Conservation (phyloP, 92 coral and sea anemone species). For the Epizoanthus scotinus region DNA sequence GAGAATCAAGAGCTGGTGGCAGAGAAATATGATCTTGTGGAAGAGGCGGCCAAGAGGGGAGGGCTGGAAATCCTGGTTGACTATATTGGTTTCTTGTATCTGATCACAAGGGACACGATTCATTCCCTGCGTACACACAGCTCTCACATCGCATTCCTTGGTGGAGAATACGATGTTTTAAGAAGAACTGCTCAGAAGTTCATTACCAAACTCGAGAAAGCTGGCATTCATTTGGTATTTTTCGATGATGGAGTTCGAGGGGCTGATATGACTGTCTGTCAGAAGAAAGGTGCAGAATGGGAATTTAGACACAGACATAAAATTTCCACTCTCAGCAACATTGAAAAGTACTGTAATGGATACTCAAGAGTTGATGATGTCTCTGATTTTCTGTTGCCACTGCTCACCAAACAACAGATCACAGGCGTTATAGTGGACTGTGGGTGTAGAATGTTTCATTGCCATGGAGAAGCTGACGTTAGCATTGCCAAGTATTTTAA, state of each 20-base stretch:
- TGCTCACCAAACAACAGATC: neutral
- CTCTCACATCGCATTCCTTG: conserved; percentile 4
- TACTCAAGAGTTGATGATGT: conserved; percentile 3
- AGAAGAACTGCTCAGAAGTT: conserved; percentile 4
- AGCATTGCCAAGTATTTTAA: conserved; percentile 29
- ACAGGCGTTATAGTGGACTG: conserved; percentile 7
- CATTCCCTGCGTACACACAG: neutral
- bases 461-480: conserved; percentile 43
- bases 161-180: conserved; percentile 33
- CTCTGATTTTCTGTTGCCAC: neutral
- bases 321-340: neutral
- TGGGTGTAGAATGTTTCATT: conserved; percentile 40
- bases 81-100: neutral
- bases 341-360: conserved; percentile 38
- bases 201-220: conserved; percentile 23
- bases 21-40: conserved; percentile 35
- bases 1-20: conserved; percentile 19
- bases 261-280: neutral
- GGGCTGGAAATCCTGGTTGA: conserved; percentile 36
- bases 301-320: neutral
- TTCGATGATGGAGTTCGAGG: conserved; percentile 39
- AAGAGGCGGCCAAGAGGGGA: conserved; percentile 18
- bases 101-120: neutral
- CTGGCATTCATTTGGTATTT: conserved; percentile 36
- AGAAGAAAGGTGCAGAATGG: conserved; percentile 17